phyloP scores from a whole-genome alignment of 2,113 vertebrate species.

The Falco punctatus region DNA sequence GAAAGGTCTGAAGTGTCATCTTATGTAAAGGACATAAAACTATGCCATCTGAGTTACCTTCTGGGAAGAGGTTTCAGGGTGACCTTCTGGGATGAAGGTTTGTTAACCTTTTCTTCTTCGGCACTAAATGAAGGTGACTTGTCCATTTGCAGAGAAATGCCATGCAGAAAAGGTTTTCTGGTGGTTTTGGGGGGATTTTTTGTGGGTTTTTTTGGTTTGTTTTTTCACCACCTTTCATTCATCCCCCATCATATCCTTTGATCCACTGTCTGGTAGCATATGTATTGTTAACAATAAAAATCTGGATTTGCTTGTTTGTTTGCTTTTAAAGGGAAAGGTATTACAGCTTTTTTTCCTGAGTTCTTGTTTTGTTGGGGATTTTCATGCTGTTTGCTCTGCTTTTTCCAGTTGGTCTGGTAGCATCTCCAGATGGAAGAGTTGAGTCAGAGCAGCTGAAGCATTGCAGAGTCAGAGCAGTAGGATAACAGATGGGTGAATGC shows the following conservation, averaged over 20 bases:
- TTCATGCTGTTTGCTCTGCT: conserved; percentile 39
- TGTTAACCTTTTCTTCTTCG: conserved; percentile 7
- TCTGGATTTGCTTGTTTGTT: conserved; percentile 37
- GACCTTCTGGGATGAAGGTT: not conserved
- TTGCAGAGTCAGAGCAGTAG: conserved; percentile 35
- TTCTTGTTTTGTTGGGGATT: not conserved
- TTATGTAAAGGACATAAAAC: not conserved
- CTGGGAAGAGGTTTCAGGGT: not conserved
- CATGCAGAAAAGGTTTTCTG: not conserved
- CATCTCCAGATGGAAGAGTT: conserved; percentile 62
- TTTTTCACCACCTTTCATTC: not conserved
- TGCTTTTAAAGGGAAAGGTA: conserved; percentile 38
- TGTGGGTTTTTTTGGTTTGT: fast-evolving
- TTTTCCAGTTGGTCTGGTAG: conserved; percentile 63
- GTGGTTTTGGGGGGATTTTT: too few species aligned
- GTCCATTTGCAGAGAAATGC: not conserved
- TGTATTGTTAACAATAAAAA: conserved; percentile 30
- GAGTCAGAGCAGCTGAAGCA: conserved; percentile 61
- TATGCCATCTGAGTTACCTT: not conserved
- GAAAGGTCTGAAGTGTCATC: not conserved
- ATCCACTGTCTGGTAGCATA: not conserved
- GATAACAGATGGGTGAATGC: conserved; percentile 53
- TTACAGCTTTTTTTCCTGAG: not conserved
- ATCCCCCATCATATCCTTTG: not conserved
- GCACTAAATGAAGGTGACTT: not conserved